Evolutionary conservation across 2,113 vertebrate species (phyloP).

Genomic region (Agelaius tricolor): DNA sequence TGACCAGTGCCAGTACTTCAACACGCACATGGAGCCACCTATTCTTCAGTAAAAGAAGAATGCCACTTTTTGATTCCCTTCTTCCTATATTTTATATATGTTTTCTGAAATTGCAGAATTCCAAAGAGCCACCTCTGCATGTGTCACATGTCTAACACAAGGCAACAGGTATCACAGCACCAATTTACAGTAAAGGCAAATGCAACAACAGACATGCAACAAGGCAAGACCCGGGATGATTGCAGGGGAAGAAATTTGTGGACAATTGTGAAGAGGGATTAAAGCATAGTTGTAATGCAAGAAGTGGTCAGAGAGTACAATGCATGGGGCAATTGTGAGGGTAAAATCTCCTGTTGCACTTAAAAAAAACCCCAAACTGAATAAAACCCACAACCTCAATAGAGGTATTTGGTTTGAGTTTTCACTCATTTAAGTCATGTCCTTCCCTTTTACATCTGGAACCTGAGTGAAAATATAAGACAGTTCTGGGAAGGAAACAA

Average conservation of each 20-base stretch:
- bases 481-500: not conserved
- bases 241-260: not conserved
- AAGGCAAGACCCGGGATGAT: not conserved
- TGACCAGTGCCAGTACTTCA: not conserved
- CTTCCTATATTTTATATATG: not conserved
- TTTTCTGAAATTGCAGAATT: not conserved
- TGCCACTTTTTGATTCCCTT: not conserved
- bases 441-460: not conserved
- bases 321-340: not conserved
- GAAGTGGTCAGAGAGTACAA: not conserved
- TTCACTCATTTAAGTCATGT: not conserved
- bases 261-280: not conserved
- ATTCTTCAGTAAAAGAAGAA: not conserved
- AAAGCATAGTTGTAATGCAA: not conserved
- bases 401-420: not conserved
- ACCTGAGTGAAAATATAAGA: not conserved
- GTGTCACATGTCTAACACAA: fast-evolving
- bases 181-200: not conserved
- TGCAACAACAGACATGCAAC: fast-evolving
- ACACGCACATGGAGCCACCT: not conserved
- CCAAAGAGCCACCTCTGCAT: not conserved
- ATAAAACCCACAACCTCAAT: not conserved
- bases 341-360: not conserved
- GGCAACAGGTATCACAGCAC: not conserved
- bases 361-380: not conserved